Evolutionary conservation across 2,113 vertebrate genomes (phyloP), one percentile per base, ranked within the genome.

Genomic region (Thunnus thynnus): DNA sequence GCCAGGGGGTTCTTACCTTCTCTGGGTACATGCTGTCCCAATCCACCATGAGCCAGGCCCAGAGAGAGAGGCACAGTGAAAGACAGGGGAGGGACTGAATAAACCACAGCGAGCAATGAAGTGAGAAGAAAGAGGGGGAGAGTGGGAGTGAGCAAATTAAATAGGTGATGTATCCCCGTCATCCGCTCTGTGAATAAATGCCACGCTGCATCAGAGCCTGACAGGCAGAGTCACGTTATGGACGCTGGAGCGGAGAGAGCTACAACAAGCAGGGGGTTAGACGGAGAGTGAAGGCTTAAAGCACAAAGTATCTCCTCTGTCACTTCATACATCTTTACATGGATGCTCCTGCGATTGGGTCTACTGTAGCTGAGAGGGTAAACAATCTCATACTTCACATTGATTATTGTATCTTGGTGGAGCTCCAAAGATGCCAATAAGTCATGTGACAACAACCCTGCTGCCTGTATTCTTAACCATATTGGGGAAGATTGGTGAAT

Each of bases 1-100:
- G 63, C 68, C 14, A 25, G 13, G 7, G 58, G n/a, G 17, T 27
- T 72, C 90, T 91, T 92, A 92, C 91, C 90, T 92, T 89, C 74
- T 92, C 83, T 64, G 90, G 88, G 86, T 91, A 92, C 86, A 95
- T 89, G 79, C 50, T 85, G 84, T 86, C 80, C 78, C 76, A 14
- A 74, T 80, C 61, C 79, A 77, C 41, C 10, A 11, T 22, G 55
- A 83, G 67, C 52, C 61, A 5, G 62, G 69, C 78, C 68, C 83
- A 51, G 36, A 41, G 36, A 41, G 36, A 41, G 60, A 65, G 36
- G 55, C 32, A 36, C 30, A 16, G 30, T 22, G 57, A 80, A 13
- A 10, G 32, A 64, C 76, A 58, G 47, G 48, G 27, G 25, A 70
- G 66, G 74, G 60, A 69, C 66, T 60, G 60, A 63, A 52, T 55